Base-by-base conservation (phyloP, 2,113 vertebrate species). In the Amphiprion percula region DNA sequence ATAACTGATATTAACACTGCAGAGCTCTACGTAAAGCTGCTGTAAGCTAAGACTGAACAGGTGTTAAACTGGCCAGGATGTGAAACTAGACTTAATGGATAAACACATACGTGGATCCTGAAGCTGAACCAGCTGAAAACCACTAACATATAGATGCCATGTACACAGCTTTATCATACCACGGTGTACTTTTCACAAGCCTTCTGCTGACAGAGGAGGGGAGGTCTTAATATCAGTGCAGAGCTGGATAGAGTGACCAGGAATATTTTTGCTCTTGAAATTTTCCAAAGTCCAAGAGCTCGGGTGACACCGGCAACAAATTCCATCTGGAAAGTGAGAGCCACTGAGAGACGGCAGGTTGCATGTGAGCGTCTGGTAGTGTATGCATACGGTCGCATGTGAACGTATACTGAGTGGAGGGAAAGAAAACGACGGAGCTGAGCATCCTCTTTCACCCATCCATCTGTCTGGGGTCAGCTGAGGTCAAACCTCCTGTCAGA, bases 241-340 rank as follows among this genome's bases (percentile, higher is more conserved):
- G 1, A n/a, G 68, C 52, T 39, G 30, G 4, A 1, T 0, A 3
- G 64, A 76, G 52, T 11, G 1, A 37, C 33, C 39, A 68, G 59
- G 21, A 19, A 26, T 4, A 46, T 49, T 61, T 21, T 58, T 10
- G 0, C 63, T 54, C 65, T 58, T 66, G 30, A 53, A 74, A 77
- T 70, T 19, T 56, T 6, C 1, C 37, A 33, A 71, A 53, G 62
- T 54, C 53, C 50, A 0, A 10, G 10, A 11, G 68, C 54, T 79
- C 60, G 0, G 44, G 62, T 47, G 85, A 73, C 80, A 47, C 61
- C 58, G 4, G 72, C 81, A 17, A 2, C 55, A 59, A 59, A 77
- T 86, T 79, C 75, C 79, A 66, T 5, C 15, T n/a, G 58, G 74
- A 86, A 77, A 75, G 82, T 55, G 85, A 87, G 77, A 83, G 79